Evolutionary conservation across 1,140 invertebrate species (phyloP).

Genomic region (Carposina sasakii): DNA sequence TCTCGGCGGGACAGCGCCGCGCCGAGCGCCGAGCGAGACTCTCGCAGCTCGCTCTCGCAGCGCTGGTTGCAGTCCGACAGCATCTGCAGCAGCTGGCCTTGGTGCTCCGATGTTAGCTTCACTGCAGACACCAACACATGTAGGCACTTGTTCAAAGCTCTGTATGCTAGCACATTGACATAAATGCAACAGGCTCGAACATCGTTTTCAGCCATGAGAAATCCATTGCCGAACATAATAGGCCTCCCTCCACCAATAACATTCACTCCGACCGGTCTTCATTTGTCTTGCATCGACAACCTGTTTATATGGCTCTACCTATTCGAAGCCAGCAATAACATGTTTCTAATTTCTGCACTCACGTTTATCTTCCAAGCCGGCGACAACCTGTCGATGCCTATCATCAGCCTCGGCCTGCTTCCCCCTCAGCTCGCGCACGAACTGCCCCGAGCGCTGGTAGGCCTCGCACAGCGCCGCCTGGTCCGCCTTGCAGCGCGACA

Average conservation of each 20-base stretch:
- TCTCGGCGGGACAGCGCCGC: conserved; percentile 15
- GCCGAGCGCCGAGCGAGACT: conserved; percentile 13
- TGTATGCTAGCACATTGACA: too few species aligned
- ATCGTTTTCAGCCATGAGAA: too few species aligned
- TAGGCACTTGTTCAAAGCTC: background rate
- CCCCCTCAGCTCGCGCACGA: conserved; percentile 27
- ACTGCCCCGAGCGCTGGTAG: conserved; percentile 29
- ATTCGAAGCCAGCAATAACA: too few species aligned
- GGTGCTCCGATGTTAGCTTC: conserved; percentile 27
- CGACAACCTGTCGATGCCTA: conserved; percentile 17
- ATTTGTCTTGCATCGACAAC: too few species aligned
- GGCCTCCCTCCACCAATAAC: too few species aligned
- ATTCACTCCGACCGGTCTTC: too few species aligned
- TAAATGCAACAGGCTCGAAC: too few species aligned
- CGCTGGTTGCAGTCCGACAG: conserved; percentile 28
- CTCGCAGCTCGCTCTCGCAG: conserved; percentile 21
- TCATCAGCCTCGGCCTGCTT: conserved; percentile 21
- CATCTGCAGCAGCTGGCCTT: conserved; percentile 29
- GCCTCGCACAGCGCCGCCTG: conserved; percentile 35
- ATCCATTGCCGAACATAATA: too few species aligned
- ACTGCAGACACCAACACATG: conserved; percentile 16
- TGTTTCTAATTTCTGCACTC: background rate
- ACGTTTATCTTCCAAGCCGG: conserved; percentile 37
- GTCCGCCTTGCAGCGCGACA: conserved; percentile 38
- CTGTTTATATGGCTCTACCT: too few species aligned